These are phyloP conservation scores for Meriones unguiculatus DNA, from an alignment of 2,113 vertebrate species.

Conservation along the genomic window DNA sequence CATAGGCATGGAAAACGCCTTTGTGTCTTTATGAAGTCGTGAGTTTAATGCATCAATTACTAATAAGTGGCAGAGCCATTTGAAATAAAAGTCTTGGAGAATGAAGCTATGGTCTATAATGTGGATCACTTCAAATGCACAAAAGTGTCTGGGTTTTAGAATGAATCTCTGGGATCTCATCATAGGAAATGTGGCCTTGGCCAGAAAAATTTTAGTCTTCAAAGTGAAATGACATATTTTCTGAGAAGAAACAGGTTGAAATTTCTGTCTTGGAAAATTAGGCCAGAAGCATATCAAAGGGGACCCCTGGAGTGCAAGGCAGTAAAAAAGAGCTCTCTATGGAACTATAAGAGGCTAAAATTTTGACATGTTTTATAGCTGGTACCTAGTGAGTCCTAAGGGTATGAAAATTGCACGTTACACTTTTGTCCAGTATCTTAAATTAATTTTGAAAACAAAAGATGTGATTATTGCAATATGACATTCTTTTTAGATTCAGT, in stretches of 20 bases:
- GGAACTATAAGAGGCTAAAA: background rate
- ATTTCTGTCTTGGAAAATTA: conserved; percentile 70
- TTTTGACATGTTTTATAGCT: conserved; percentile 56
- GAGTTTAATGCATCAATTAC: background rate
- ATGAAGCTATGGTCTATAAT: background rate
- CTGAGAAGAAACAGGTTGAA: conserved; percentile 48
- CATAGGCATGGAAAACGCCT: background rate
- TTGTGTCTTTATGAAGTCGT: conserved; percentile 14
- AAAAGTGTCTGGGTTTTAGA: background rate
- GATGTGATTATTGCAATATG: background rate
- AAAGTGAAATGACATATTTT: conserved; percentile 48
- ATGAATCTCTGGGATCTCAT: background rate
- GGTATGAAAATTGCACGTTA: background rate
- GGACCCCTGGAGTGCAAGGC: conserved; percentile 52
- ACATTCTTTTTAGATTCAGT: conserved; percentile 44
- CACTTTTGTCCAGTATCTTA: background rate
- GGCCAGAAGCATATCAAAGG: conserved; percentile 71
- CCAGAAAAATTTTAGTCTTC: conserved; percentile 34
- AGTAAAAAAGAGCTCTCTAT: conserved; percentile 69
- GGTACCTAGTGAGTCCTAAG: conserved; percentile 28
- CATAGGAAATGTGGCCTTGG: background rate
- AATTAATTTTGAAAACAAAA: conserved; percentile 21
- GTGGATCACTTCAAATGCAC: background rate
- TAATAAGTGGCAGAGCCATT: background rate
- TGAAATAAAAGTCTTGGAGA: conserved; percentile 27